Conservation (phyloP, 2,797 vertebrate species). For the Neomorphus geoffroyi region DNA sequence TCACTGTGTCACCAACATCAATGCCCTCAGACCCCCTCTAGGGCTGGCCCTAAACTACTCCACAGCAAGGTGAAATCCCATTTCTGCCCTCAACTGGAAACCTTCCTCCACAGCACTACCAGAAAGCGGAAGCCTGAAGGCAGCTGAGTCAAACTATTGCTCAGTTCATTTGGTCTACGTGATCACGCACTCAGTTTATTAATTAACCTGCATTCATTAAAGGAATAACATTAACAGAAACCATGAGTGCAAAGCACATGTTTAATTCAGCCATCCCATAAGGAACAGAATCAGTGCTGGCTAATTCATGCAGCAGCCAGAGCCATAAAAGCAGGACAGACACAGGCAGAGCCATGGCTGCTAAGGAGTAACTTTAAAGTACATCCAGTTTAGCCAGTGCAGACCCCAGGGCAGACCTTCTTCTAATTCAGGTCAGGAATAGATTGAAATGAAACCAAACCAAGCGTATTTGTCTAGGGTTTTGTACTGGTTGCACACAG, state of each 20-base stretch:
- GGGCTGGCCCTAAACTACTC: not conserved
- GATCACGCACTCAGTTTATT: not conserved
- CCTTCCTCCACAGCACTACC: not conserved
- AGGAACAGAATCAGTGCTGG: not conserved
- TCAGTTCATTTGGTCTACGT: not conserved
- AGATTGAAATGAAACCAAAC: not conserved
- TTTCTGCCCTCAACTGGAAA: not conserved
- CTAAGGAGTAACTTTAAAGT: not conserved
- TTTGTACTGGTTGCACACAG: not conserved
- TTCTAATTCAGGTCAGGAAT: not conserved
- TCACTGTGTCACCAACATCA: not conserved
- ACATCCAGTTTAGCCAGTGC: not conserved
- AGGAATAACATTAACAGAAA: not conserved
- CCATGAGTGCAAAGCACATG: not conserved
- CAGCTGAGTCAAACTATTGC: not conserved
- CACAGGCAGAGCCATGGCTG: not conserved
- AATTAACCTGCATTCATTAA: constrained; percentile 5
- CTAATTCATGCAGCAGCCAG: not conserved
- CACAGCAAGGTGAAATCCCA: not conserved
- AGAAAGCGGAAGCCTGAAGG: not conserved
- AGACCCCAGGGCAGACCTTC: not conserved
- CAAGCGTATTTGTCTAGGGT: fast-evolving
- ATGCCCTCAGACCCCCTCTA: not conserved
- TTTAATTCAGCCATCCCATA: not conserved
- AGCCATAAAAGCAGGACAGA: not conserved